These are phyloP conservation scores for Coptodon bakossiorum DNA, from an alignment of 2,113 vertebrate species.

Conservation along the genomic window DNA sequence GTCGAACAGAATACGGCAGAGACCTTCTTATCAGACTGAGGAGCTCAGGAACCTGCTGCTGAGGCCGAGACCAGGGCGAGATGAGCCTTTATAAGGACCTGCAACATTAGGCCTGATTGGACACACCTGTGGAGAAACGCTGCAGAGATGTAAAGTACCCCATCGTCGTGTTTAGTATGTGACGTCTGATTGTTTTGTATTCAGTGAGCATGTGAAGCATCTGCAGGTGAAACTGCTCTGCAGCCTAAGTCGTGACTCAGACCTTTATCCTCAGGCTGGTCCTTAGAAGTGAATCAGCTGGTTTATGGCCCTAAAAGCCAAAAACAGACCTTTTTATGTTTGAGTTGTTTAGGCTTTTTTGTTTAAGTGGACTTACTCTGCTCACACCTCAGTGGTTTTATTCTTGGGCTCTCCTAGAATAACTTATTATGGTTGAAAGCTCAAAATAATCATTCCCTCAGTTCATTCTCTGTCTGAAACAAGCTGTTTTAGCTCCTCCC, in stretches of 20 bases:
- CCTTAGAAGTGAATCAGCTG: neutral
- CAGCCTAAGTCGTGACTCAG: neutral
- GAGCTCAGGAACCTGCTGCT: neutral
- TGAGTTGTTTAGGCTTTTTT: rapidly evolving
- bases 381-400: neutral
- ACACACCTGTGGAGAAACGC: neutral
- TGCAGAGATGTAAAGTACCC: rapidly evolving
- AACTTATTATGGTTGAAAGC: neutral
- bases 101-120: neutral
- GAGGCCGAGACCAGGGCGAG: neutral
- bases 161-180: neutral
- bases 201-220: neutral
- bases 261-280: neutral
- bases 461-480: neutral
- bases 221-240: neutral
- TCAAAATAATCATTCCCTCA: neutral
- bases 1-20: neutral
- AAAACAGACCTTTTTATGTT: rapidly evolving
- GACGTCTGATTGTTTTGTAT: neutral
- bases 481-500: neutral
- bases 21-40: neutral
- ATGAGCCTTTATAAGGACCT: neutral
- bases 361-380: neutral
- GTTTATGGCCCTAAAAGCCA: neutral
- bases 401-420: neutral